These are phyloP conservation scores for Drosophila barbarae DNA, from an alignment of 2,888 invertebrate species.

Conservation along the genomic window DNA sequence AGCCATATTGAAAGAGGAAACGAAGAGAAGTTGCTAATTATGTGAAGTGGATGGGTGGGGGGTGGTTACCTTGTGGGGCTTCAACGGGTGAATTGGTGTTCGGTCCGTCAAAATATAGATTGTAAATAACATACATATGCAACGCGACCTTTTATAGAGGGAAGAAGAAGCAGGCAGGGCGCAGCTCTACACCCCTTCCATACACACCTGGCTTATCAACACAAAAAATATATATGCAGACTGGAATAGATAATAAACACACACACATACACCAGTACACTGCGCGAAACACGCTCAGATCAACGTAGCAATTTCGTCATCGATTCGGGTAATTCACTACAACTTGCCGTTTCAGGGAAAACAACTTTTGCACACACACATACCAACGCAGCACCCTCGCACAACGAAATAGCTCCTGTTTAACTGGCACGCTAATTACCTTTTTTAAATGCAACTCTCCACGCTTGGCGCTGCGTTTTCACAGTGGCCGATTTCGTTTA, in stretches of 20 bases:
- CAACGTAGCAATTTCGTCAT: constrained; percentile 58
- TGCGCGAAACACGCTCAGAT: constrained; percentile 20
- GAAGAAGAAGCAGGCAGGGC: constrained; percentile 7
- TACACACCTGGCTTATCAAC: constrained; percentile 51
- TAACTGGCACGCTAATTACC: constrained; percentile 50
- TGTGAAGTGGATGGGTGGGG: constrained; percentile 13
- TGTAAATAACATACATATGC: constrained; percentile 32
- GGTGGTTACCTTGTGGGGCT: constrained; percentile 48
- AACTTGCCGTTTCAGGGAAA: constrained; percentile 61
- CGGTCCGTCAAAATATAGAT: constrained; percentile 18
- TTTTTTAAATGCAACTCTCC: constrained; percentile 61
- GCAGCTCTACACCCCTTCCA: constrained; percentile 39
- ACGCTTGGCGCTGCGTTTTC: constrained; percentile 54
- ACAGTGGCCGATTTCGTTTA: constrained; percentile 54
- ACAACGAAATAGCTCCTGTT: constrained; percentile 12
- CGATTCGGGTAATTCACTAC: constrained; percentile 57
- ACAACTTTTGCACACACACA: constrained; percentile 60
- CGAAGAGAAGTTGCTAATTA: constrained; percentile 51
- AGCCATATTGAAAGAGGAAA: constrained; percentile 33
- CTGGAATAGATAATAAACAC: constrained; percentile 47
- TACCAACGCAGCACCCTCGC: constrained; percentile 26
- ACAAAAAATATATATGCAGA: constrained; percentile 39
- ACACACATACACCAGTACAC: constrained; percentile 18
- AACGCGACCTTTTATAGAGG: constrained; percentile 53
- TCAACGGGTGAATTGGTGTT: constrained; percentile 49